Base-by-base conservation (phyloP, 2,113 vertebrate genomes). In the Zapornia atra region DNA sequence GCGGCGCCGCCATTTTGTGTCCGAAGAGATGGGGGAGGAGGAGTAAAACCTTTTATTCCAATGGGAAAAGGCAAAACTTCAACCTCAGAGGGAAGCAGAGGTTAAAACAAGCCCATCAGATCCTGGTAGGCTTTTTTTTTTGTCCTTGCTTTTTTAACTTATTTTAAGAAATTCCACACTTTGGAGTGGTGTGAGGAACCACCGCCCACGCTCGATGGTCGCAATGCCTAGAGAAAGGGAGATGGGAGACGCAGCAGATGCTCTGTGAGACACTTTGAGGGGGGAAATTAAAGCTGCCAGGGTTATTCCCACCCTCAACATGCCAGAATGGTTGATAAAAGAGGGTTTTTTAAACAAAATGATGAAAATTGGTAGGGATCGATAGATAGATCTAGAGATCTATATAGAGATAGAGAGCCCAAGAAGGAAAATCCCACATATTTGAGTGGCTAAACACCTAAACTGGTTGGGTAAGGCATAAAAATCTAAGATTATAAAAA, bases 341-440 rank as follows among this genome's bases (percentile, higher is more conserved):
- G 5, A 5, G 51, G 25, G 7, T 46, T 54, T 70, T 46, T 54
- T 70, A 46, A 65, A 56, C 5, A 75, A 22, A 57, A 50, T 29
- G n/a, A 1, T 4, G 14, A 42, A 40, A 65, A 76, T 33, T 15
- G 12, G 7, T 5, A 4, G 17, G 34, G n/a, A n/a, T n/a, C n/a
- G n/a, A n/a, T n/a, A n/a, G n/a, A n/a, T n/a, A n/a, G n/a, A n/a
- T n/a, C n/a, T n/a, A n/a, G n/a, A n/a, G n/a, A n/a, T n/a, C n/a
- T n/a, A n/a, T n/a, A n/a, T n/a, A n/a, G n/a, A n/a, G n/a, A n/a
- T n/a, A n/a, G n/a, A 18, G 59, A n/a, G 51, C 22, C 12, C 3
- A 0, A 14, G 2, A 0, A 40, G 15, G 42, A 38, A 22, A 46
- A 56, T 5, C 18, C 22, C 12, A 9, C 2, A 0, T 1, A n/a